A percentile compares a stretch with the other conserved stretches of the same genome.
These are phyloP conservation scores for Protodeltote pygarga DNA, from an alignment of 2,888 invertebrate genomes.

Conservation along the genomic window DNA sequence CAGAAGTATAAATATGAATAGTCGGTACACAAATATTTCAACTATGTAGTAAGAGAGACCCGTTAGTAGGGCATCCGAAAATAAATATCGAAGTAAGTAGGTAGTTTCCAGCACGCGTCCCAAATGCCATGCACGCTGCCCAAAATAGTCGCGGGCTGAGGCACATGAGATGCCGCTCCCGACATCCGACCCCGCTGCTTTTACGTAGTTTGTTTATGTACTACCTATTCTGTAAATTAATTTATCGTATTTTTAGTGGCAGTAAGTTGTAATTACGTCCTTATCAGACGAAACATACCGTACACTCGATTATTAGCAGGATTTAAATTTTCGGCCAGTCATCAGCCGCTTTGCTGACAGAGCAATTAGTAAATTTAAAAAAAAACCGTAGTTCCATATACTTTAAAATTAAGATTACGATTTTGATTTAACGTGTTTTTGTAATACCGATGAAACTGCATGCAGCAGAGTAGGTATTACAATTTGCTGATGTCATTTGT, in stretches of 20 bases:
- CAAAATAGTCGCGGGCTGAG: slow-evolving; percentile 74
- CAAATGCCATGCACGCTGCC: slow-evolving; percentile 78
- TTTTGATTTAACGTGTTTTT: no score
- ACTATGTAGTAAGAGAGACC: slow-evolving; percentile 59
- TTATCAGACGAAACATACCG: no score
- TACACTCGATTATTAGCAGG: no score
- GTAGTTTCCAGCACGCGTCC: slow-evolving; percentile 81
- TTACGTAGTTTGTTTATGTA: slow-evolving; percentile 12
- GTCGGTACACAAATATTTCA: slow-evolving; percentile 37
- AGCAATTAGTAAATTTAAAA: no score
- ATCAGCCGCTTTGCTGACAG: no score
- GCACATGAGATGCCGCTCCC: slow-evolving; percentile 56
- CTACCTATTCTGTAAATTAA: no score
- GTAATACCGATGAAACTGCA: no score
- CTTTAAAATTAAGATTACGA: no score
- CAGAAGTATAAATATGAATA: background rate
- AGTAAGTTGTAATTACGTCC: no score
- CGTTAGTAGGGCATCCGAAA: slow-evolving; percentile 80
- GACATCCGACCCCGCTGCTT: slow-evolving; percentile 66
- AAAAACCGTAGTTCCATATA: no score
- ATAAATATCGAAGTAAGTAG: slow-evolving; percentile 75
- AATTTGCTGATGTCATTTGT: background rate
- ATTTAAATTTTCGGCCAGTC: no score
- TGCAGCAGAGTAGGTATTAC: background rate
- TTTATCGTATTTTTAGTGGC: no score